phyloP scores from a whole-genome alignment of 2,888 invertebrate species.

The Nymphalis polychloros region DNA sequence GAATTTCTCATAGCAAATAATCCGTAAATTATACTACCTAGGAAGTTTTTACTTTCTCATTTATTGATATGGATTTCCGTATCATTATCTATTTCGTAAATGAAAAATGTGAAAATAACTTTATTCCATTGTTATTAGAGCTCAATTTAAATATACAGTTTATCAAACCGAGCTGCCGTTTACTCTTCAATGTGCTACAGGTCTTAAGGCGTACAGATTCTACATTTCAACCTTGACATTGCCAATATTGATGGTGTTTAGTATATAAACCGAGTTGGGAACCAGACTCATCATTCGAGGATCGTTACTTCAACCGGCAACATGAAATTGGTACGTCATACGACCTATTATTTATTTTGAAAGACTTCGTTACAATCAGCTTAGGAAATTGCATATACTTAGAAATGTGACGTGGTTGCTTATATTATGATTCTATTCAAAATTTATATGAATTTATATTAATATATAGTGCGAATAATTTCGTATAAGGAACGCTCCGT shows the following conservation, averaged over 20 bases:
- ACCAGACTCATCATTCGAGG: conserved; percentile 59
- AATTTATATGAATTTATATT: too few relatives aligned
- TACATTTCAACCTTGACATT: conserved; percentile 64
- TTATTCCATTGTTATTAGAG: neutral
- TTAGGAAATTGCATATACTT: conserved; percentile 9
- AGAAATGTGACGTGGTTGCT: neutral
- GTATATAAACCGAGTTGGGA: conserved; percentile 63
- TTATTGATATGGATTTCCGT: too few relatives aligned
- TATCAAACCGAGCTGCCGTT: too few relatives aligned
- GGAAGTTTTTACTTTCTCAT: too few relatives aligned
- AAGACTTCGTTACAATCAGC: conserved; percentile 12
- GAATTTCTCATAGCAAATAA: too few relatives aligned
- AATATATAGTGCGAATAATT: too few relatives aligned
- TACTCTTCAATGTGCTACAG: conserved; percentile 11
- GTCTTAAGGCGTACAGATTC: conserved; percentile 43
- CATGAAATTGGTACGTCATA: conserved; percentile 74
- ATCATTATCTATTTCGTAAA: neutral
- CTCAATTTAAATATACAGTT: neutral
- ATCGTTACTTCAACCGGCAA: conserved; percentile 58
- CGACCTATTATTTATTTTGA: conserved; percentile 14
- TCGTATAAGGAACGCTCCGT: too few relatives aligned
- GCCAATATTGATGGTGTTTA: conserved; percentile 43
- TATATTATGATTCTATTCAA: too few relatives aligned
- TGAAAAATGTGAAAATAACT: neutral
- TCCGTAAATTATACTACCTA: too few relatives aligned